Conservation (phyloP, 2,113 vertebrate species). For the Silurus glanis region DNA sequence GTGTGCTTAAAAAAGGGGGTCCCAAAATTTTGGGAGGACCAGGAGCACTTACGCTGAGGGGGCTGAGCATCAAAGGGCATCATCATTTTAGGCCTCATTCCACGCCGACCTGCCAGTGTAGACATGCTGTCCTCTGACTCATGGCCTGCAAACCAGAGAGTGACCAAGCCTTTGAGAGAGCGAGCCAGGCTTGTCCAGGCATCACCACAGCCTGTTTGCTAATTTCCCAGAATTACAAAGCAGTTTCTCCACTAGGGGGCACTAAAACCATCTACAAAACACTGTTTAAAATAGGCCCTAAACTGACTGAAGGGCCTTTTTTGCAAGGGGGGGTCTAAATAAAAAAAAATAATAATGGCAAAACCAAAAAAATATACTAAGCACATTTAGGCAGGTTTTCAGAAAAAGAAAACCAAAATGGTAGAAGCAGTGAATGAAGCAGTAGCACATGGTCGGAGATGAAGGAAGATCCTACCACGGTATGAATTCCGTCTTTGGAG, state of each 20-base stretch:
- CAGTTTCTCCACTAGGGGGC: conserved; percentile 45
- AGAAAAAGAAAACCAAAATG: conserved; percentile 9
- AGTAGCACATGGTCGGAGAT: not conserved
- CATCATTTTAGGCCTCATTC: conserved; percentile 99
- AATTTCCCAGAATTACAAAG: not conserved
- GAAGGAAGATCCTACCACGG: conserved; percentile 75
- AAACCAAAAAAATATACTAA: not conserved
- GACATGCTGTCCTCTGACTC: conserved; percentile 98
- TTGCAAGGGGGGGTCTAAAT: not conserved
- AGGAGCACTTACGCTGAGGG: conserved; percentile 91
- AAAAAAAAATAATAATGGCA: not conserved
- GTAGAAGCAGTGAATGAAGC: conserved; percentile 27
- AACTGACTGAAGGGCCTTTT: not conserved
- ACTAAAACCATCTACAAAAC: conserved; percentile 19
- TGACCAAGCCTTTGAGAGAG: conserved; percentile 71
- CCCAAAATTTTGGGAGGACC: not conserved
- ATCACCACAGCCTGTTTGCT: conserved; percentile 22
- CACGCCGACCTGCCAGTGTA: conserved; percentile 89
- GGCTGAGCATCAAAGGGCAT: conserved; percentile 99
- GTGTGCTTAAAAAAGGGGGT: not conserved
- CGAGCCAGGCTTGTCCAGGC: conserved; percentile 37
- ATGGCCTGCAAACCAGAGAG: conserved; percentile 82
- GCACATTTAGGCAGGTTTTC: conserved; percentile 27
- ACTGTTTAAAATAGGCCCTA: not conserved
- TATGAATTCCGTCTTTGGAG: conserved; percentile 96